Base-by-base conservation (phyloP, 2,888 invertebrate genomes). In the Drosophila kambysellisi region DNA sequence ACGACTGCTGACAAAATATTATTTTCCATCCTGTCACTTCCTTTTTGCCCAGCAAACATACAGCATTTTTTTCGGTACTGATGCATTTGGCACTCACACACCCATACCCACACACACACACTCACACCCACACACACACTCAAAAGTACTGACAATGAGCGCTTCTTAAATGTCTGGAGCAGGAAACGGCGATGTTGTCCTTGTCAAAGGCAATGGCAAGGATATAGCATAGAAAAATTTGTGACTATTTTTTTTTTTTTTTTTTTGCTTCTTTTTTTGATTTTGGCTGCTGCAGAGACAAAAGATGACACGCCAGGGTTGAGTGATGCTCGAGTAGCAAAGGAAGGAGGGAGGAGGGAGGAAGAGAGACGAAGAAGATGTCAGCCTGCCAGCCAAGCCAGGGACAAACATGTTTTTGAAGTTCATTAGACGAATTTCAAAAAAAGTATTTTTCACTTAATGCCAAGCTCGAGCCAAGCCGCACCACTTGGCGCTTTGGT, bases 341-440 rank as follows among this genome's bases (percentile, higher is more conserved):
- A 0, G 29, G 66, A 25, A 0, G 50, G 32, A n/a, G n/a, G 58
- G 11, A 9, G 50, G 50, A 25, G 25, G 25, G 25, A 25, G 25
- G 25, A 25, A 25, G 43, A 48, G 50, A 17, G 53, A 33, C 50
- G 46, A 62, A 56, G 72, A 76, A 78, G 78, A 76, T 79, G 81
- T 81, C 81, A 79, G 78, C 54, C 80, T 72, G 81, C 54, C 75
- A 70, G 67, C 58, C 33, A 32, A 68, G 82, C 66, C 77, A 66
- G 88, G 83, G 80, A 84, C 87, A 84, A 92, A 89, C 89, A 89
- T 91, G 83, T 88, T 91, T 91, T 91, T 92, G 91, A 92, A 92
- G 92, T 92, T 91, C 92, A 92, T 92, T 92, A 91, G 91, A 91
- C 83, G 91, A 90, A 91, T 90, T 83, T 83, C 66, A 72, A 76